These are phyloP conservation scores for Bicyclus anynana DNA, from an alignment of 1,140 invertebrate genomes.

Conservation along the genomic window DNA sequence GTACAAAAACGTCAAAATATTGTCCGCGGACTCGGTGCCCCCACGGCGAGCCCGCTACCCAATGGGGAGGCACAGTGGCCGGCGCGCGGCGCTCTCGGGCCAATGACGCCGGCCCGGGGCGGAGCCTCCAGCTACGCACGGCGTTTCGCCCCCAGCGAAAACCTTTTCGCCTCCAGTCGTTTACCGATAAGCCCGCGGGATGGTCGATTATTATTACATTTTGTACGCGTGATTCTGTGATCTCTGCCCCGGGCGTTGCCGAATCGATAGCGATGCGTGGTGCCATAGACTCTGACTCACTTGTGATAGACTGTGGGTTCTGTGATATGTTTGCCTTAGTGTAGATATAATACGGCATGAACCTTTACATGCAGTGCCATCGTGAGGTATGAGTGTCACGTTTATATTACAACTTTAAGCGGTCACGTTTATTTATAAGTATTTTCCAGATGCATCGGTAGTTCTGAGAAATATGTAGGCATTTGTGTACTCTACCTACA, in stretches of 20 bases:
- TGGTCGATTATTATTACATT: slow-evolving; percentile 75
- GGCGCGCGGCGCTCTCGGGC: slow-evolving; percentile 49
- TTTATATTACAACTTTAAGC: not conserved
- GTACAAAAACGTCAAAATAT: slow-evolving; percentile 72
- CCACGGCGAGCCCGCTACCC: slow-evolving; percentile 48
- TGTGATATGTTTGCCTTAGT: slow-evolving; percentile 75
- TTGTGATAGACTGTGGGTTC: slow-evolving; percentile 58
- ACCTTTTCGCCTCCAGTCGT: slow-evolving; percentile 75
- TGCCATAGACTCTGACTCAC: slow-evolving; percentile 35
- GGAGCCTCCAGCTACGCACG: slow-evolving; percentile 62
- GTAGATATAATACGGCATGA: slow-evolving; percentile 61
- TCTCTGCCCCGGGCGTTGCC: slow-evolving; percentile 53
- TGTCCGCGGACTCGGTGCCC: slow-evolving; percentile 48
- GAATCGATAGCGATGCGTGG: slow-evolving; percentile 47
- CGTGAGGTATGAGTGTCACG: slow-evolving; percentile 62
- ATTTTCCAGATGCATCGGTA: too few relatives aligned
- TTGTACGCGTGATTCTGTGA: slow-evolving; percentile 60
- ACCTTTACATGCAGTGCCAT: slow-evolving; percentile 74
- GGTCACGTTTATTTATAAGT: not conserved
- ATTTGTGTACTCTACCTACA: too few relatives aligned
- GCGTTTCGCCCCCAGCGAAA: slow-evolving; percentile 73
- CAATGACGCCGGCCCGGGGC: slow-evolving; percentile 65
- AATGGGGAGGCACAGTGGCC: slow-evolving; percentile 49
- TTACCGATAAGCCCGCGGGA: slow-evolving; percentile 74
- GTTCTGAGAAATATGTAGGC: too few relatives aligned